Evolutionary conservation across 2,888 invertebrate genomes (phyloP), one percentile per base, ranked within the genome.

Genomic region (Encarsia formosa): DNA sequence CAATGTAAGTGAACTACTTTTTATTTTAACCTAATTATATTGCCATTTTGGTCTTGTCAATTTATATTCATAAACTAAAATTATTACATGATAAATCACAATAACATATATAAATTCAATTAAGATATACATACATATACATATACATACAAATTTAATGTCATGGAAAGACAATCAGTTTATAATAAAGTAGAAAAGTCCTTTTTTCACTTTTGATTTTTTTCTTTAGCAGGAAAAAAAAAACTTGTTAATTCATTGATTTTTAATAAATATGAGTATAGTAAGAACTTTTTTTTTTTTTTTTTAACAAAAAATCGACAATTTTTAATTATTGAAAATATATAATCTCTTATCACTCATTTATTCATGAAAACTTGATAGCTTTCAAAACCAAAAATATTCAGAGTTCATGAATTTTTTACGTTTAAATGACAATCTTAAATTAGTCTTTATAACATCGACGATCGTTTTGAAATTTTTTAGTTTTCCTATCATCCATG

Each of bases 271-370:
- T n/a, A n/a, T n/a, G n/a, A n/a, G n/a, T n/a, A n/a, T n/a, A n/a
- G n/a, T n/a, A n/a, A n/a, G n/a, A n/a, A n/a, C n/a, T n/a, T n/a
- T n/a, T n/a, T n/a, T n/a, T n/a, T n/a, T n/a, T n/a, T n/a, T n/a
- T n/a, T n/a, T n/a, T n/a, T n/a, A n/a, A n/a, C n/a, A n/a, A 43
- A 47, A 47, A 47, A 49, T 38, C 46, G 22, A 34, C 18, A 46
- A 45, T 49, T 48, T 46, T 38, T 23, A 44, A 39, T 38, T 45
- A 48, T 55, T 55, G 48, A 52, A 55, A 55, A 55, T 52, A 52
- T 55, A 51, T 39, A 47, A 47, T 52, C 40, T 54, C 20, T 49
- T 45, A 43, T 16, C 51, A 45, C 43, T n/a, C 32, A 52, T 32
- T 45, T 51, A 24, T 15, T 40, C 46, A 46, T 44, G 43, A 43